phyloP scores from a whole-genome alignment of 2,888 invertebrate genomes.

The Andrena trimmerana region DNA sequence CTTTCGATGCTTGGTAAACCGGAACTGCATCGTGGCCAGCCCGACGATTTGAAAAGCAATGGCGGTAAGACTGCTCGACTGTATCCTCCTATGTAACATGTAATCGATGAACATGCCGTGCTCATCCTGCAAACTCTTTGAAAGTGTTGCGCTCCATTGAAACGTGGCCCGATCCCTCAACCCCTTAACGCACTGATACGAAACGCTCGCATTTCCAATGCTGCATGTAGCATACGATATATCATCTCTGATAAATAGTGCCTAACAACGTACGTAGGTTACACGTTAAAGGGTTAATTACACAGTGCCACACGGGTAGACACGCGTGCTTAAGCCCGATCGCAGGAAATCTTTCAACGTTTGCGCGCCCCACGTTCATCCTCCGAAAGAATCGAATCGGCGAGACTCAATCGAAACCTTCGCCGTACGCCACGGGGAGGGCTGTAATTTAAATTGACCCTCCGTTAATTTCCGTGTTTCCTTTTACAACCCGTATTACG shows the following conservation, averaged over 20 bases:
- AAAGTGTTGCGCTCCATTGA: neutral
- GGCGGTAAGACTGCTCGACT: slow-evolving; percentile 88
- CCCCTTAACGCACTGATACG: neutral
- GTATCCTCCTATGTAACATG: neutral
- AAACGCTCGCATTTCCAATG: too few relatives aligned
- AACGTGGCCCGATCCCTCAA: neutral
- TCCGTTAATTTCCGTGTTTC: slow-evolving; percentile 46
- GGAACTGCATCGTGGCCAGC: slow-evolving; percentile 89
- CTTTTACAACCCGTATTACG: slow-evolving; percentile 30
- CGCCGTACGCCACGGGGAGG: neutral
- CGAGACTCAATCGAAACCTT: neutral
- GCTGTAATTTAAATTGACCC: slow-evolving; percentile 35
- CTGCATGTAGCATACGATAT: neutral
- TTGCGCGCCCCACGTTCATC: neutral
- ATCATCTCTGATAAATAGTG: neutral
- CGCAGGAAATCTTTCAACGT: neutral
- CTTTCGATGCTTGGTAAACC: slow-evolving; percentile 92
- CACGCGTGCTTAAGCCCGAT: neutral
- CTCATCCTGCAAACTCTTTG: neutral
- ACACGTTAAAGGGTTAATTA: neutral
- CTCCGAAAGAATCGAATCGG: neutral
- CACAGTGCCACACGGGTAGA: neutral
- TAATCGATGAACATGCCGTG: neutral
- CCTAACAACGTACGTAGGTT: neutral
- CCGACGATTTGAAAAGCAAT: slow-evolving; percentile 91